These are phyloP conservation scores for Petrocephalus microphthalmus DNA, from an alignment of 2,113 vertebrate species.

Conservation along the genomic window DNA sequence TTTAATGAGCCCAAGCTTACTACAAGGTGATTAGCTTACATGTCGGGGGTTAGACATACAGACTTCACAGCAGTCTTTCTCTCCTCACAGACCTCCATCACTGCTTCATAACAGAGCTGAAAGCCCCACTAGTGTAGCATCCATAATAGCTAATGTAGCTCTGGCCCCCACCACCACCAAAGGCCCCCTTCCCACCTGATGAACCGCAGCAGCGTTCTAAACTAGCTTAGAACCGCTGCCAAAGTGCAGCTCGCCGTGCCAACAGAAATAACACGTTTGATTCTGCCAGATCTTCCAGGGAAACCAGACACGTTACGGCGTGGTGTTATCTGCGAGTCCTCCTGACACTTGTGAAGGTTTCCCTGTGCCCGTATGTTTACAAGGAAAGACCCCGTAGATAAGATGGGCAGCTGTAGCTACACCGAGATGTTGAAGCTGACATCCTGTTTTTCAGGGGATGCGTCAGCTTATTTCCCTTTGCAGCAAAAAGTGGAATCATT, in stretches of 20 bases:
- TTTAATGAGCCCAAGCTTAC: not conserved
- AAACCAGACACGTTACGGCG: not conserved
- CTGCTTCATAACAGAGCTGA: not conserved
- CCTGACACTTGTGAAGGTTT: not conserved
- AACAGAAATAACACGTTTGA: not conserved
- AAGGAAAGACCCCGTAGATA: not conserved
- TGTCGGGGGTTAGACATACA: not conserved
- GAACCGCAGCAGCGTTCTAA: not conserved
- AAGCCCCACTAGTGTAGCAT: not conserved
- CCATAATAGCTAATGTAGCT: not conserved
- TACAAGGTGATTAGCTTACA: constrained; percentile 8
- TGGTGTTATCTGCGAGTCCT: not conserved
- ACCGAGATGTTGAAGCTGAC: not conserved
- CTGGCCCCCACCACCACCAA: too few relatives aligned
- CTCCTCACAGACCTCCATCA: not conserved
- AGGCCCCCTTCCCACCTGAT: not conserved
- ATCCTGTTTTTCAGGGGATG: not conserved
- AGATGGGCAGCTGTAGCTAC: not conserved
- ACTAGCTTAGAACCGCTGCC: not conserved
- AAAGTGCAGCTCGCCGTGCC: not conserved
- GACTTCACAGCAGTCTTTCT: not conserved
- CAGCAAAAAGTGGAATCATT: not conserved
- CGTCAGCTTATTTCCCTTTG: not conserved
- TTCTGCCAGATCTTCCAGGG: not conserved
- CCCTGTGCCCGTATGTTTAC: not conserved